These are phyloP conservation scores for Pimpla rufipes DNA, from an alignment of 2,888 invertebrate species.

Conservation along the genomic window DNA sequence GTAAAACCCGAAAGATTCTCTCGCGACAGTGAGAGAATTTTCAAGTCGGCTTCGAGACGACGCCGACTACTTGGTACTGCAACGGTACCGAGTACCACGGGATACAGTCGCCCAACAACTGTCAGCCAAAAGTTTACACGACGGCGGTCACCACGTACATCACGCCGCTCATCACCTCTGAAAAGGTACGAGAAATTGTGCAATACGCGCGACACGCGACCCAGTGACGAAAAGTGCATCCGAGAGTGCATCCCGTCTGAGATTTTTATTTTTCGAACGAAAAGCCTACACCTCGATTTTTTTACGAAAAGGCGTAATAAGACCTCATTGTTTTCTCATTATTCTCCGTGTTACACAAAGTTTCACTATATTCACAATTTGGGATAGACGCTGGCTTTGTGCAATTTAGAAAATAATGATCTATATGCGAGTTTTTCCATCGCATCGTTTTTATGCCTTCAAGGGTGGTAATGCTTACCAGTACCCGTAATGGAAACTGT, in stretches of 20 bases:
- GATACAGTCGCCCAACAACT: slow-evolving; percentile 69
- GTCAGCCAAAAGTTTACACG: slow-evolving; percentile 81
- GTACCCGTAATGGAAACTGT: too few species aligned
- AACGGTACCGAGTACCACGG: slow-evolving; percentile 77
- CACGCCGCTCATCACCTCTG: slow-evolving; percentile 85
- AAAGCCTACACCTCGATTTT: neutral
- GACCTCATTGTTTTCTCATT: neutral
- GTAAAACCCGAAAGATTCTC: slow-evolving; percentile 62
- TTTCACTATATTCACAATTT: neutral
- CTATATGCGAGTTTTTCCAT: too few species aligned
- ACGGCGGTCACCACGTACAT: slow-evolving; percentile 85
- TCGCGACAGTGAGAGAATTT: slow-evolving; percentile 68
- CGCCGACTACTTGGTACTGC: slow-evolving; percentile 76
- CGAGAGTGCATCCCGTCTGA: neutral
- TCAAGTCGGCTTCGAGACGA: slow-evolving; percentile 61
- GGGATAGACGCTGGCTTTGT: neutral
- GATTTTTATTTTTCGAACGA: neutral
- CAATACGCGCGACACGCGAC: slow-evolving; percentile 39
- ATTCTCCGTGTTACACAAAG: neutral
- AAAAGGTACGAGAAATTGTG: slow-evolving; percentile 80
- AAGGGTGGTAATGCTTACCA: too few species aligned
- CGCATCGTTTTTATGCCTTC: too few species aligned
- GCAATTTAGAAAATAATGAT: too few species aligned
- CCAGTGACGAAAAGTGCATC: slow-evolving; percentile 5
- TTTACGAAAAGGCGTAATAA: neutral